Conservation (phyloP, 2,797 vertebrate species). For the Okamejei kenojei region DNA sequence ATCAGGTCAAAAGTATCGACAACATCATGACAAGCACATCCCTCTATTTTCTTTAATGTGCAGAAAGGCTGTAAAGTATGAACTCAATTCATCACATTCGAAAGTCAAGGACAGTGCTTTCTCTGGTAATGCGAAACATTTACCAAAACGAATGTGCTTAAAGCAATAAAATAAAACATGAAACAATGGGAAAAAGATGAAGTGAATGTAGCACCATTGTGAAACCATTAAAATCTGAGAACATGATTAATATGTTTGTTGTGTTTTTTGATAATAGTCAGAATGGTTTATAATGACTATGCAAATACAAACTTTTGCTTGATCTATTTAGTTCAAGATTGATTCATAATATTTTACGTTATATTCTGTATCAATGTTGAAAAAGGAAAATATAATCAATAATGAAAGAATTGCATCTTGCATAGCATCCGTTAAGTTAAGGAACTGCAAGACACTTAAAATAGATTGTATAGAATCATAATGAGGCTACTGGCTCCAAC, state of each 20-base stretch:
- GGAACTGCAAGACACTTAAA: neutral
- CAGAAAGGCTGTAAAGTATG: constrained; percentile 16
- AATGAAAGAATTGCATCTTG: neutral
- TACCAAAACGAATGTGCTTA: neutral
- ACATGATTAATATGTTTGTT: neutral
- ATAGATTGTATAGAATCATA: neutral
- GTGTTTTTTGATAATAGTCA: neutral
- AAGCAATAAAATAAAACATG: neutral
- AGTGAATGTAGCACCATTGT: neutral
- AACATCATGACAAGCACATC: neutral
- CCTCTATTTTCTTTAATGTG: neutral
- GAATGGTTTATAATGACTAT: neutral
- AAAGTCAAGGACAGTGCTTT: neutral
- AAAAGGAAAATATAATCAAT: neutral
- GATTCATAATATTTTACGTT: neutral
- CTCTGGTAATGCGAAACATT: neutral
- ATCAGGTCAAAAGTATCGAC: constrained; percentile 16
- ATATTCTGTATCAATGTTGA: neutral
- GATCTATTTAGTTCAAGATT: neutral
- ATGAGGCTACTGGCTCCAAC: neutral
- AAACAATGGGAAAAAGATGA: neutral
- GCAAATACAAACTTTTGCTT: neutral
- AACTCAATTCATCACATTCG: neutral
- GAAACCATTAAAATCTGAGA: neutral
- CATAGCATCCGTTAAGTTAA: neutral